These are phyloP conservation scores for Lordiphosa collinella DNA, from an alignment of 1,140 invertebrate genomes.

Conservation along the genomic window DNA sequence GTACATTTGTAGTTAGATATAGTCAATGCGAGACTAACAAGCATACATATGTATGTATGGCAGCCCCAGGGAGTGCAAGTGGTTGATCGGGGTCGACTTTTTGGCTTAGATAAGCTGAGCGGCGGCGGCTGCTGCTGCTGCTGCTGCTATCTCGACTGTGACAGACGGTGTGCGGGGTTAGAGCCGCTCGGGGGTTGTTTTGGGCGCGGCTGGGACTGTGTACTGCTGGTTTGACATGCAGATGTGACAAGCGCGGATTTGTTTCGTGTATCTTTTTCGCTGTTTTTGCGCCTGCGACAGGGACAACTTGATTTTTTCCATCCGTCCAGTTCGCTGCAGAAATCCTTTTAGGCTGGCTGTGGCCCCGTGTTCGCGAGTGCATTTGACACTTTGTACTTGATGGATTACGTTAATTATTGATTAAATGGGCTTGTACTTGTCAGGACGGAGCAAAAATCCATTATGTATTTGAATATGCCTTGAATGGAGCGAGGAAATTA, in stretches of 20 bases:
- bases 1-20: slow-evolving; percentile 67
- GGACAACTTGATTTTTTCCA: slow-evolving; percentile 62
- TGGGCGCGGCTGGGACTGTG: slow-evolving; percentile 15
- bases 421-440: slow-evolving; percentile 78
- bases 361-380: slow-evolving; percentile 55
- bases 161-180: slow-evolving; percentile 49
- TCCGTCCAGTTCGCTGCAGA: slow-evolving; percentile 49
- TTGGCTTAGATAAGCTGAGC: slow-evolving; percentile 67
- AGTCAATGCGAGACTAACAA: slow-evolving; percentile 37
- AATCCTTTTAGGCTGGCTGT: slow-evolving; percentile 64
- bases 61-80: slow-evolving; percentile 19
- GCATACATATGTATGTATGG: slow-evolving; percentile 16
- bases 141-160: slow-evolving; percentile 43
- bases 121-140: slow-evolving; percentile 9
- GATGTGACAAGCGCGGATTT: slow-evolving; percentile 75
- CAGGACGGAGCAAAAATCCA: slow-evolving; percentile 60
- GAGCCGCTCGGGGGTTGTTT: slow-evolving; percentile 43
- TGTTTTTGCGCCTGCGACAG: slow-evolving; percentile 19
- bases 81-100: slow-evolving; percentile 58
- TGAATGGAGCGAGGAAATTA: slow-evolving; percentile 41
- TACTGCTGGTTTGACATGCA: slow-evolving; percentile 69
- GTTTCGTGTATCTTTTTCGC: slow-evolving; percentile 63
- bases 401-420: slow-evolving; percentile 78
- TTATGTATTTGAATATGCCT: slow-evolving; percentile 65
- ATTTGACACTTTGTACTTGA: slow-evolving; percentile 77